Base-by-base conservation (phyloP, 2,888 invertebrate genomes). In the Eurytoma californica region DNA sequence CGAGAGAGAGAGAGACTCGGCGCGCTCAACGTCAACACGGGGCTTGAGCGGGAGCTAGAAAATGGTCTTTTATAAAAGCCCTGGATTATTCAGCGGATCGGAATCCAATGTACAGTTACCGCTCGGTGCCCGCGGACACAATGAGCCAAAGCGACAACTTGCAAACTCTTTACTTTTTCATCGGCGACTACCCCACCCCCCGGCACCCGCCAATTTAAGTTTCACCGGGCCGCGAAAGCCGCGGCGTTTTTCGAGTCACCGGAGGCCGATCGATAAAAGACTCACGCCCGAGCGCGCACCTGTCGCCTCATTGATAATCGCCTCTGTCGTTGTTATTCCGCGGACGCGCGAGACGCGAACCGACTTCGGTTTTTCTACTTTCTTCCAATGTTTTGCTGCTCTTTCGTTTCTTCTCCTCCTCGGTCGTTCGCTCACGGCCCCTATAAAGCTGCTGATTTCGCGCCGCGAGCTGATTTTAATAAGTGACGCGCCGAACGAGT, bases 81-180 rank as follows among this genome's bases (percentile, higher is more conserved):
- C 80, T 82, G 80, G 83, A 84, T 86, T 86, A 86, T 89, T 89
- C 89, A 88, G 82, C 83, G 84, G 87, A 88, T 87, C 84, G 88
- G 87, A 88, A 89, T 89, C 87, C 87, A 85, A 83, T 72, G 86
- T 87, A 88, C 88, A 87, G 88, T 88, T 88, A 86, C 47, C 61
- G 18, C 39, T 3, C 13, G 20, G 5, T n/a, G 53, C 53, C 53
- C 51, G 39, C 12, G 14, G 53, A 72, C 68, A 80, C 76, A 80
- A 80, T 80, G 72, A 76, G 72, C 60, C 66, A 55, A 69, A 47
- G 75, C 68, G 75, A 79, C 79, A 69, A 75, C 72, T 67, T 72
- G 76, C 68, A 60, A 80, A 72, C 80, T 76, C 61, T n/a, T 80
- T 74, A 69, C 65, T 79, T 49, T 73, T 79, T 69, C 76, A 75